Evolutionary conservation across 2,888 invertebrate genomes (phyloP).

Genomic region (Stratiomys singularior): DNA sequence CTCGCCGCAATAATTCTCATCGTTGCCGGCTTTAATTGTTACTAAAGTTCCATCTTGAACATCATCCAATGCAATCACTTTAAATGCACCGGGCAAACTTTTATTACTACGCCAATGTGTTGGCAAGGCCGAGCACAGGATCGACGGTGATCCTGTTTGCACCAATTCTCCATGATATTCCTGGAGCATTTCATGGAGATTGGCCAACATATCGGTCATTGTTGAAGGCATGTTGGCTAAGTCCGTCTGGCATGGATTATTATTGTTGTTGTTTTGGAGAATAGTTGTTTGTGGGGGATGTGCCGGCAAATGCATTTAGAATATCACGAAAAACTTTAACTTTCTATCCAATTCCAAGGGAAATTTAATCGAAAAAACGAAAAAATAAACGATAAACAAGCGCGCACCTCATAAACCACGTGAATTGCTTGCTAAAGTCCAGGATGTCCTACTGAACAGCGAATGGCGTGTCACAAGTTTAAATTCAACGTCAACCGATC

Average conservation of each 20-base stretch:
- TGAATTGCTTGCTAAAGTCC: too few species aligned
- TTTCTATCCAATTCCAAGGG: neutral
- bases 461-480: too few species aligned
- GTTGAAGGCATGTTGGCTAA: conserved; percentile 67
- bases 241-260: conserved; percentile 55
- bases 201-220: conserved; percentile 79
- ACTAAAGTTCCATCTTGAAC: conserved; percentile 95
- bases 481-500: neutral
- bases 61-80: conserved; percentile 93
- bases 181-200: conserved; percentile 81
- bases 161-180: conserved; percentile 94
- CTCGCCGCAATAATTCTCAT: conserved; percentile 97
- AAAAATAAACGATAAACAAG: neutral
- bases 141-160: conserved; percentile 94
- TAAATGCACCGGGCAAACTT: conserved; percentile 94
- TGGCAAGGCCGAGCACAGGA: conserved; percentile 93
- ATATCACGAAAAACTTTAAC: neutral
- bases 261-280: neutral
- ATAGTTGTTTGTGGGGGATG: conserved; percentile 62
- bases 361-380: neutral
- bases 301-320: conserved; percentile 62
- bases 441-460: too few species aligned
- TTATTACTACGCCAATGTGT: conserved; percentile 98
- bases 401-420: neutral
- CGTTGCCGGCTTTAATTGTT: conserved; percentile 94